These are phyloP conservation scores for Yponomeuta malinellus DNA, from an alignment of 2,888 invertebrate species.

Conservation along the genomic window DNA sequence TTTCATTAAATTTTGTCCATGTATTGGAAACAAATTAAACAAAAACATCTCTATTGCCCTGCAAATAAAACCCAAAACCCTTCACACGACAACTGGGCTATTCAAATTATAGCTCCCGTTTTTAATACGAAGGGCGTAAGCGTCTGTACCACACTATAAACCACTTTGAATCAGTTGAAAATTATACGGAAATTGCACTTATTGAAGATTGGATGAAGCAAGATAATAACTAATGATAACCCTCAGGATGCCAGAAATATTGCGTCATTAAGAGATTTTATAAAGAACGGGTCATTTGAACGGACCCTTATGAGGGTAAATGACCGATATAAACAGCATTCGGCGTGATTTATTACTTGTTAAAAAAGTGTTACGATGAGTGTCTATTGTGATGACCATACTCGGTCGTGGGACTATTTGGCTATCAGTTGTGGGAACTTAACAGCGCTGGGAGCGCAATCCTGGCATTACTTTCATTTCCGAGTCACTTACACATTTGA, in stretches of 20 bases:
- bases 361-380: conserved; percentile 8
- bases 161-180: not conserved
- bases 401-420: not conserved
- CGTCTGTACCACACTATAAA: conserved; percentile 16
- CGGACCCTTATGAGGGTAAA: conserved; percentile 39
- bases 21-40: not conserved
- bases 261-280: conserved; percentile 41
- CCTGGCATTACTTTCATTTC: too few relatives aligned
- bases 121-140: conserved; percentile 31
- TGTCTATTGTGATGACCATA: conserved; percentile 11
- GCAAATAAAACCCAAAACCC: not conserved
- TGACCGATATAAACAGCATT: conserved; percentile 36
- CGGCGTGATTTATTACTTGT: conserved; percentile 21
- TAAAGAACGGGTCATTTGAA: conserved; percentile 43
- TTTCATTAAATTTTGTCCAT: not conserved
- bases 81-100: conserved; percentile 17
- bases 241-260: conserved; percentile 28
- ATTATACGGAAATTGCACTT: not conserved
- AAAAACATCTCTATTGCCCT: not conserved
- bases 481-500: too few relatives aligned
- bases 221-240: conserved; percentile 25
- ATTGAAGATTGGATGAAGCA: not conserved
- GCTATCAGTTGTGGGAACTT: not conserved
- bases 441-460: too few relatives aligned
- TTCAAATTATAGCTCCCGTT: conserved; percentile 41